These are phyloP conservation scores for Leistus spinibarbis DNA, from an alignment of 2,888 invertebrate species.

Conservation along the genomic window DNA sequence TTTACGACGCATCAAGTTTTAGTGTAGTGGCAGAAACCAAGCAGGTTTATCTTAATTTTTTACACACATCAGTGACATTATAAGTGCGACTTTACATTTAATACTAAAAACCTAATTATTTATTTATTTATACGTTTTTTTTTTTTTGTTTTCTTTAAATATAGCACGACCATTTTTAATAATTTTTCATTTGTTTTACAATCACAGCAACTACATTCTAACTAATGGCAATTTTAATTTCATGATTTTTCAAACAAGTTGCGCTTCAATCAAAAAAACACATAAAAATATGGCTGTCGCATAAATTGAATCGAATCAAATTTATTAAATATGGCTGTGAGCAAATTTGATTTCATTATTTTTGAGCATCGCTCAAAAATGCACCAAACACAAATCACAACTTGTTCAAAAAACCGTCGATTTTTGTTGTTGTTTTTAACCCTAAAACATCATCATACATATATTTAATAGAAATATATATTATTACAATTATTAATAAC, in stretches of 20 bases:
- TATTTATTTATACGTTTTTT: neutral
- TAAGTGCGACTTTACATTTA: conserved; percentile 36
- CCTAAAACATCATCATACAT: conserved; percentile 33
- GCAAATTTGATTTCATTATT: neutral
- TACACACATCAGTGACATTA: conserved; percentile 36
- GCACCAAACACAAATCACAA: conserved; percentile 10
- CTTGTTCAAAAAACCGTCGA: conserved; percentile 24
- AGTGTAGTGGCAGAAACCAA: conserved; percentile 22
- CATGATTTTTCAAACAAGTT: neutral
- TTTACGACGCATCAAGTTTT: conserved; percentile 18
- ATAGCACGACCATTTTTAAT: conserved; percentile 34
- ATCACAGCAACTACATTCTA: conserved; percentile 36
- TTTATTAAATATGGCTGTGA: neutral
- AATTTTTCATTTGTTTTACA: conserved; percentile 33
- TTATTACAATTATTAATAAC: conserved; percentile 27
- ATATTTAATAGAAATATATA: conserved; percentile 39
- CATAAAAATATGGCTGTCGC: neutral
- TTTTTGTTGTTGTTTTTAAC: neutral
- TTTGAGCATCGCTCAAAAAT: neutral
- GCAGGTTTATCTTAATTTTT: conserved; percentile 20
- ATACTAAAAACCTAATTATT: conserved; percentile 28
- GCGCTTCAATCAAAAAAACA: neutral
- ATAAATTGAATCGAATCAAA: neutral
- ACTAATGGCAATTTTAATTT: conserved; percentile 26
- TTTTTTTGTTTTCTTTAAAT: neutral